Conservation (phyloP, 2,113 vertebrate species). For the Zosterops lateralis region DNA sequence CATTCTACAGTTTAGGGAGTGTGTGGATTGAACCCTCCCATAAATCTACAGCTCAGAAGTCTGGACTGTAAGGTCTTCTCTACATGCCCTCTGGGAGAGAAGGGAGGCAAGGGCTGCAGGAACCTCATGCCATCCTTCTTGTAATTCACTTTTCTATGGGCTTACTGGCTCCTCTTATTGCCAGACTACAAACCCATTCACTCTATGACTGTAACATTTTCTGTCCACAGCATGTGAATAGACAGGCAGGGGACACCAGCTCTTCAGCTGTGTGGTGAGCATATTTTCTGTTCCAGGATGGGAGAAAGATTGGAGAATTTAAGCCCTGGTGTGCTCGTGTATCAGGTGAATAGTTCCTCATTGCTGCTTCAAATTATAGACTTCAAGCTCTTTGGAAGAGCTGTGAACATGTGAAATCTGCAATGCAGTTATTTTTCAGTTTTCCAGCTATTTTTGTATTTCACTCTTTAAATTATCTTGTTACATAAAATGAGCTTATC, state of each 20-base stretch:
- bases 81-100: background rate
- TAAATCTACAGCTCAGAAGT: background rate
- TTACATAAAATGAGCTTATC: conserved; percentile 26
- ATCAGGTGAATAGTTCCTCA: conserved; percentile 10
- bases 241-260: background rate
- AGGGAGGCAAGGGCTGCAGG: background rate
- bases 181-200: background rate
- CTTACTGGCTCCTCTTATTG: background rate
- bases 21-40: background rate
- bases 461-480: conserved; percentile 3
- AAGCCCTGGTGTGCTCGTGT: background rate
- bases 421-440: conserved; percentile 41
- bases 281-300: background rate
- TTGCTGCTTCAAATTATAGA: background rate
- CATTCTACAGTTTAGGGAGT: background rate
- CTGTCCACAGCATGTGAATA: background rate
- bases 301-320: background rate
- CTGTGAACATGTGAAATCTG: conserved; percentile 19
- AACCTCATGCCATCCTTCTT: background rate
- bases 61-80: background rate
- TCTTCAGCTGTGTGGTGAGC: background rate
- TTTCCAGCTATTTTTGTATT: conserved; percentile 4
- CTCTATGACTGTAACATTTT: background rate
- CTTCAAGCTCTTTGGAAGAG: background rate
- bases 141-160: fast-evolving